These are phyloP conservation scores for Drosophila virilis DNA, from an alignment of 1,140 invertebrate species.

Conservation along the genomic window DNA sequence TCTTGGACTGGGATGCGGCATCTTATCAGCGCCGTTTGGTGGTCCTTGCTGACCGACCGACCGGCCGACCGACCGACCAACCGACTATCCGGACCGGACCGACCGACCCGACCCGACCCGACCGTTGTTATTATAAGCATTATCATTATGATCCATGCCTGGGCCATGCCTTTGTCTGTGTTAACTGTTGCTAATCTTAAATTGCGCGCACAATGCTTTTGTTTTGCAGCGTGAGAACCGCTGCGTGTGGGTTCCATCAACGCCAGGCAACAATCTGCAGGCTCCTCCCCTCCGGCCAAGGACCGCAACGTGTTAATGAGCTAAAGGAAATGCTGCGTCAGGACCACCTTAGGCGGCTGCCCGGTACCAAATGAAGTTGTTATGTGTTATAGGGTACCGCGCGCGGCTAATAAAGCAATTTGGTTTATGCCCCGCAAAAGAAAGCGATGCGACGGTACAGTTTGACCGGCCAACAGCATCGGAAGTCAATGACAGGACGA, in stretches of 20 bases:
- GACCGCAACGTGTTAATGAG: slow-evolving; percentile 69
- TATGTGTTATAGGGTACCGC: slow-evolving; percentile 11
- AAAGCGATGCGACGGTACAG: slow-evolving; percentile 18
- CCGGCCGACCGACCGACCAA: slow-evolving; percentile 44
- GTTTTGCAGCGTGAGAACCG: slow-evolving; percentile 68
- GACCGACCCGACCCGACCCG: slow-evolving; percentile 39
- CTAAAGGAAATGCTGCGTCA: slow-evolving; percentile 64
- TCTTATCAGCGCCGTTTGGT: slow-evolving; percentile 72
- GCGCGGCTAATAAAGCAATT: slow-evolving; percentile 69
- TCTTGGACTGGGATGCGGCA: slow-evolving; percentile 44
- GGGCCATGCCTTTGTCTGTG: slow-evolving; percentile 59
- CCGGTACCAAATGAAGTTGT: slow-evolving; percentile 45
- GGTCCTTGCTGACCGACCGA: slow-evolving; percentile 52
- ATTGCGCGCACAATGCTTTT: slow-evolving; percentile 56
- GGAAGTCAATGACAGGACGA: slow-evolving; percentile 18
- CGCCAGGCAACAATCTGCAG: neutral
- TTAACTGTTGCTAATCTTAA: slow-evolving; percentile 81
- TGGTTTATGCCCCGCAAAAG: slow-evolving; percentile 22
- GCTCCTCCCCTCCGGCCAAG: neutral
- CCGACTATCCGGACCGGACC: slow-evolving; percentile 37
- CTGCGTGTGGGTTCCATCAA: slow-evolving; percentile 63
- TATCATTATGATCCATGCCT: slow-evolving; percentile 68
- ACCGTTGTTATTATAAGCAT: slow-evolving; percentile 76
- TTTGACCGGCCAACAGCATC: slow-evolving; percentile 3
- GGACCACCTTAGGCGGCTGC: slow-evolving; percentile 53